Conservation (phyloP, 2,888 invertebrate genomes). For the Noctua fimbriata region DNA sequence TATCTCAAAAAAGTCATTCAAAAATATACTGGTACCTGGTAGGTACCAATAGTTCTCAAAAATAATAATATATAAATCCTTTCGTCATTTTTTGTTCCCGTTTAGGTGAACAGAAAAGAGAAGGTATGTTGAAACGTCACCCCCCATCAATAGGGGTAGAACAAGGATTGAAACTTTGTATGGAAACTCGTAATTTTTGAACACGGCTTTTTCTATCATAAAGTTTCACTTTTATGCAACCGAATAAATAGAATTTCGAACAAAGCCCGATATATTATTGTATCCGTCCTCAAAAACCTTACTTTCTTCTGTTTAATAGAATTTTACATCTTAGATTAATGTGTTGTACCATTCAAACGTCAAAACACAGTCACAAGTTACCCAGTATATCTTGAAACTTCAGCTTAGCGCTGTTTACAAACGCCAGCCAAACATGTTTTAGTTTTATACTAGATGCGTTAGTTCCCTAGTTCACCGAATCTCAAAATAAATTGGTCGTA, state of each 20-base stretch:
- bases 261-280: neutral
- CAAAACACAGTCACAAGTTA: conserved; percentile 17
- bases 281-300: neutral
- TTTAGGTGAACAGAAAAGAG: too few species aligned
- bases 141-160: neutral
- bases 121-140: neutral
- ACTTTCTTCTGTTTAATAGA: conserved; percentile 16
- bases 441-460: neutral
- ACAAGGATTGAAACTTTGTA: neutral
- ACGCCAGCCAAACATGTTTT: neutral
- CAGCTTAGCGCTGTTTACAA: neutral
- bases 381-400: conserved; percentile 25
- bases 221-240: neutral
- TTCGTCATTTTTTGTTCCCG: too few species aligned
- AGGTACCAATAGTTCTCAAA: too few species aligned
- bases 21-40: too few species aligned
- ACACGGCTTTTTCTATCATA: neutral
- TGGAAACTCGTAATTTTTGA: neutral
- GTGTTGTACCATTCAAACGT: conserved; percentile 15
- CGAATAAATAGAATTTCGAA: neutral
- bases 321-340: conserved; percentile 18
- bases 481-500: conserved; percentile 13
- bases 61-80: too few species aligned
- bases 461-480: neutral
- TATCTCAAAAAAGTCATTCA: too few species aligned